phyloP scores from a whole-genome alignment of 2,888 invertebrate genomes.

The Apomyelois bistriatella region DNA sequence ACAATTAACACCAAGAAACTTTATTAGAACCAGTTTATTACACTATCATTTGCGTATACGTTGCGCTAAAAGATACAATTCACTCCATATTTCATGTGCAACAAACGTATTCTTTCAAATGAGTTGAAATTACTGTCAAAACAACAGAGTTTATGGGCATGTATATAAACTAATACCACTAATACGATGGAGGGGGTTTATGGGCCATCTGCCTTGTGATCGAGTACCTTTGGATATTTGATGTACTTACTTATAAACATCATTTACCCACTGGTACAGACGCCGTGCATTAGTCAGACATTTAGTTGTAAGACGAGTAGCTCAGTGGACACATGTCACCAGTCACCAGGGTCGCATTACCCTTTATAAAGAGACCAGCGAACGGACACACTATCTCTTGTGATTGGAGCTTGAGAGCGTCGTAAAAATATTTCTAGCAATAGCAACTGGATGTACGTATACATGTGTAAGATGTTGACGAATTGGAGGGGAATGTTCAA shows the following conservation, averaged over 20 bases:
- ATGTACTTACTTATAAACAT: too few relatives aligned
- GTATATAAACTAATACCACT: too few relatives aligned
- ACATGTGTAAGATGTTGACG: neutral
- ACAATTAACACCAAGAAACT: conserved; percentile 61
- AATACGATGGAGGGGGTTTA: too few relatives aligned
- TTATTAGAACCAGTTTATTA: conserved; percentile 28
- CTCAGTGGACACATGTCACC: conserved; percentile 55
- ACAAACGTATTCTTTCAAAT: too few relatives aligned
- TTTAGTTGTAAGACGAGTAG: conserved; percentile 23
- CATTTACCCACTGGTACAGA: too few relatives aligned
- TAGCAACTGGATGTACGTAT: conserved; percentile 21
- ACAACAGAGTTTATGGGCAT: too few relatives aligned
- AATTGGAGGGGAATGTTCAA: conserved; percentile 28
- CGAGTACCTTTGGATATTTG: too few relatives aligned
- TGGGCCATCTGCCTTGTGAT: too few relatives aligned
- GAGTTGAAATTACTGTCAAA: too few relatives aligned
- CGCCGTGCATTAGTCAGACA: too few relatives aligned
- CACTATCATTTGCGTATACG: conserved; percentile 27
- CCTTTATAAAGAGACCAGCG: conserved; percentile 50
- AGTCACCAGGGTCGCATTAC: conserved; percentile 58
- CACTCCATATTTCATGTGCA: too few relatives aligned
- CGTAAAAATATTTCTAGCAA: conserved; percentile 59
- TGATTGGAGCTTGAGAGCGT: conserved; percentile 62
- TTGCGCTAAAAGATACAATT: too few relatives aligned
- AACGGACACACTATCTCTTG: conserved; percentile 59